Evolutionary conservation across 2,888 invertebrate genomes (phyloP).

Genomic region (Melinaea menophilus): DNA sequence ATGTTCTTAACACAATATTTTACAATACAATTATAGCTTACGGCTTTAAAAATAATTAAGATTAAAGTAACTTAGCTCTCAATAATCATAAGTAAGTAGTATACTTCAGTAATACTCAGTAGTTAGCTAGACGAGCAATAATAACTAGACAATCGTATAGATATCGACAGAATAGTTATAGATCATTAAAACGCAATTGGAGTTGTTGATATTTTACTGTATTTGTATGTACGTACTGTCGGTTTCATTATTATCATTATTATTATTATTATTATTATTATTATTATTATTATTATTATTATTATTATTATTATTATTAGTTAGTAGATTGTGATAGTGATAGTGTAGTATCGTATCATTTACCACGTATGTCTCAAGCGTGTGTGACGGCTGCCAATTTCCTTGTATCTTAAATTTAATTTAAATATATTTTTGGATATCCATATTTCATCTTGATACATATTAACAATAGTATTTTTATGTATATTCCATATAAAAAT

Average conservation of each 20-base stretch:
- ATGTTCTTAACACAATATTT: too few species aligned
- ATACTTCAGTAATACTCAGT: slow-evolving; percentile 32
- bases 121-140: slow-evolving; percentile 73
- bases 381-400: slow-evolving; percentile 13
- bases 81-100: slow-evolving; percentile 3
- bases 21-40: background rate
- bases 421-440: slow-evolving; percentile 51
- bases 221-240: too few species aligned
- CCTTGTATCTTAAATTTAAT: slow-evolving; percentile 26
- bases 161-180: slow-evolving; percentile 41
- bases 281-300: background rate
- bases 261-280: background rate
- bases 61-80: slow-evolving; percentile 2
- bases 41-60: slow-evolving; percentile 4
- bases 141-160: slow-evolving; percentile 58
- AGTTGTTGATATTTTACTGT: background rate
- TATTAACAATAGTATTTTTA: slow-evolving; percentile 47
- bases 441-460: slow-evolving; percentile 37
- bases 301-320: background rate
- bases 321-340: slow-evolving; percentile 5
- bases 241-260: background rate
- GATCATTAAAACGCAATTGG: background rate
- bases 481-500: slow-evolving; percentile 1
- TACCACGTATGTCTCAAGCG: slow-evolving; percentile 4
- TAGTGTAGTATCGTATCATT: background rate